Evolutionary conservation across 2,888 invertebrate genomes (phyloP), one percentile per base, ranked within the genome.

Genomic region (Drosophila birchii): DNA sequence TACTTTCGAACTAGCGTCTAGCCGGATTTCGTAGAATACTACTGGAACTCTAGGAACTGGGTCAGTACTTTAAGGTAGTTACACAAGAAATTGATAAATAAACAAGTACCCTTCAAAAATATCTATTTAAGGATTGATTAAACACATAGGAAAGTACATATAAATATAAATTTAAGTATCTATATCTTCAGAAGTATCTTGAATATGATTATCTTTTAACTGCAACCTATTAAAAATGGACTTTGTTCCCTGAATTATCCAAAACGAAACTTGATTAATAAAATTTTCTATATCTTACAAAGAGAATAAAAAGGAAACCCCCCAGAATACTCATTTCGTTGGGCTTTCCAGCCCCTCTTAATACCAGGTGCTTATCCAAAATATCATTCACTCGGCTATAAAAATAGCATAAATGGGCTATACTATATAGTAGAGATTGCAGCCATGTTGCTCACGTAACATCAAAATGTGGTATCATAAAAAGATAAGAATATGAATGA

Each of bases 401-500:
- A 49, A 72, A 55, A 60, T 34, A 73, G 51, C 49, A 44, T 70
- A 38, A 47, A 71, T n/a, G 36, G 32, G 16, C 18, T 29, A 66
- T 53, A 69, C 32, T 61, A 39, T 32, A 66, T 54, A 69, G 36
- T 61, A 39, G 16, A 51, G 57, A 51, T 51, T 34, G 16, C 7
- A 16, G 47, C 11, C 18, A 14, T 20, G 34, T 34, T 26, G 34
- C n/a, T 67, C 36, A 55, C 26, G 45, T 67, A 36, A 54, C 34
- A 55, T 34, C 39, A 18, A 29, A 44, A 9, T 5, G 54, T 14
- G 20, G 29, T 41, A 67, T 68, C 55, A 36, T 43, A 68, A 68
- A 56, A 49, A 68, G 68, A 68, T 68, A 63, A 32, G 36, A 5
- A 38, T 45, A 38, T 63, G 62, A 59, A 63, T 56, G 32, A 67